These are phyloP conservation scores for Erebia palarica DNA, from an alignment of 2,888 invertebrate species.

Conservation along the genomic window DNA sequence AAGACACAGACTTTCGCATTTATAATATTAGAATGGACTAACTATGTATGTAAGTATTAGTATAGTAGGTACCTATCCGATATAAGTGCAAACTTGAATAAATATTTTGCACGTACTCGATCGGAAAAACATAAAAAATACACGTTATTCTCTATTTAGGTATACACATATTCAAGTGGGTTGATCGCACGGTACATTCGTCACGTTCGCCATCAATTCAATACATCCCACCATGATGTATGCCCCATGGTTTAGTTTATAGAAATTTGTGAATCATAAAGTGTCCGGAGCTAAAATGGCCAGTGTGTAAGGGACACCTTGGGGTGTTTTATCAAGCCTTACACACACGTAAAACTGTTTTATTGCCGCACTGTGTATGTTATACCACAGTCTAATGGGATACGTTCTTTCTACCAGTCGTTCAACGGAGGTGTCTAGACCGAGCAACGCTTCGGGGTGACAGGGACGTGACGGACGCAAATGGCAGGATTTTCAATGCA, in stretches of 20 bases:
- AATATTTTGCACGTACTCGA: background rate
- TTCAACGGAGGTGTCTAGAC: too few species aligned
- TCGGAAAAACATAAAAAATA: constrained; percentile 28
- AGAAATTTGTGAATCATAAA: constrained; percentile 79
- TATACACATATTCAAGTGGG: constrained; percentile 13
- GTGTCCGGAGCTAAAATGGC: constrained; percentile 65
- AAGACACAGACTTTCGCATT: too few species aligned
- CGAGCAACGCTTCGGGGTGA: too few species aligned
- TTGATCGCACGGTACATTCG: constrained; percentile 31
- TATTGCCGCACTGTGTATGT: constrained; percentile 62
- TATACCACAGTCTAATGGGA: constrained; percentile 38
- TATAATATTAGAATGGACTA: too few species aligned
- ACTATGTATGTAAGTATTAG: too few species aligned
- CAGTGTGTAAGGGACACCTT: constrained; percentile 57
- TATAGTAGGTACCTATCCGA: too few species aligned
- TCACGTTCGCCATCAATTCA: constrained; percentile 34
- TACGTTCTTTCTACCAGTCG: too few species aligned
- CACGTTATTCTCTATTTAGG: background rate
- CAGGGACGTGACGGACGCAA: too few species aligned
- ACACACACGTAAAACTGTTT: constrained; percentile 72
- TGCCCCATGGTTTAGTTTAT: constrained; percentile 53
- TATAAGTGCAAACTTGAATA: too few species aligned
- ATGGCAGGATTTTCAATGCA: too few species aligned
- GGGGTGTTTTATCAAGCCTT: constrained; percentile 65
- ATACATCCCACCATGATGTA: constrained; percentile 30